Conservation (phyloP, 2,113 vertebrate genomes). For the Ptychochromis oligacanthus region DNA sequence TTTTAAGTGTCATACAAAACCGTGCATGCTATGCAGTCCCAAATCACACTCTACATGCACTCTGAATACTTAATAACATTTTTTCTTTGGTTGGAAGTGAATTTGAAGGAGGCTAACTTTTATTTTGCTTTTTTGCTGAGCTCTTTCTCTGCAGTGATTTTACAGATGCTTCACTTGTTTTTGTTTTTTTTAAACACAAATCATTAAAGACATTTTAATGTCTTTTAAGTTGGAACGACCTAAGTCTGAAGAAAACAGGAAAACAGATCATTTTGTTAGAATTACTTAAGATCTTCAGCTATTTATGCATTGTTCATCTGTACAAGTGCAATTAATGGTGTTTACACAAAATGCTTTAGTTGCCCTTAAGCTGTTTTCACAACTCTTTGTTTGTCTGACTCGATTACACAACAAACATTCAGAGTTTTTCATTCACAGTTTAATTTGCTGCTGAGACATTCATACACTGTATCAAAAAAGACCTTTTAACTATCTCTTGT, state of each 20-base stretch:
- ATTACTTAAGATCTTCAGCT: not conserved
- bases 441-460: constrained; percentile 9
- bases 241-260: not conserved
- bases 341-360: not conserved
- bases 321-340: not conserved
- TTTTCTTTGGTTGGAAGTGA: not conserved
- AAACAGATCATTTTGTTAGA: not conserved
- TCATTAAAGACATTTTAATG: not conserved
- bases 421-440: not conserved
- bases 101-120: not conserved
- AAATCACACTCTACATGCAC: not conserved
- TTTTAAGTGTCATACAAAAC: not conserved
- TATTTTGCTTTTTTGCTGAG: not conserved
- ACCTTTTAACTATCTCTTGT: not conserved
- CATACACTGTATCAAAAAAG: constrained; percentile 23
- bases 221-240: not conserved
- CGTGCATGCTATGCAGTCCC: not conserved
- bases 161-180: not conserved
- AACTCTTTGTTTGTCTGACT: not conserved
- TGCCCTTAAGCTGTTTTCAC: not conserved
- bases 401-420: constrained; percentile 10
- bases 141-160: not conserved
- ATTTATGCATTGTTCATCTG: not conserved
- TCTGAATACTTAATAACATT: not conserved
- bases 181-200: not conserved